A percentile compares a stretch with the other conserved stretches of the same genome.
phyloP scores from a whole-genome alignment of 2,113 vertebrate species.

The Ochotona princeps region DNA sequence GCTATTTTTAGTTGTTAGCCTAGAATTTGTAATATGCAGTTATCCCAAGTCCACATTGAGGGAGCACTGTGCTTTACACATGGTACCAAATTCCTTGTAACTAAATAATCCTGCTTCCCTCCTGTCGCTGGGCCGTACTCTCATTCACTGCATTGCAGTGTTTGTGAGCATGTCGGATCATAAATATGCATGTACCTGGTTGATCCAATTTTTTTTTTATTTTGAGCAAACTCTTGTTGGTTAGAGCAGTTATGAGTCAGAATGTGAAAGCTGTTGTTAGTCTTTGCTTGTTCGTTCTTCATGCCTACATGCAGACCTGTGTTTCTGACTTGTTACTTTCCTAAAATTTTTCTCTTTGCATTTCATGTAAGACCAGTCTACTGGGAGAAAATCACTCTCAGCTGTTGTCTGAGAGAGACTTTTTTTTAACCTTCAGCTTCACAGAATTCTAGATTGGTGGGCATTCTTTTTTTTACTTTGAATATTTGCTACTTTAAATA shows the following conservation, averaged over 20 bases:
- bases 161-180: not conserved
- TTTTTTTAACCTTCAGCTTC: not conserved
- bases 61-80: not conserved
- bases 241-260: not conserved
- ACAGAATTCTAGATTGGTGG: not conserved
- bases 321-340: not conserved
- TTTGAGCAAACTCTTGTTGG: not conserved
- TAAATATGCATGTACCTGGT: not conserved
- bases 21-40: not conserved
- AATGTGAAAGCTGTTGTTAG: not conserved
- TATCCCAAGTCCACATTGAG: not conserved
- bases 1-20: not conserved
- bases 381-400: not conserved
- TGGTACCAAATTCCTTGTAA: not conserved
- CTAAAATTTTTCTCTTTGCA: not conserved
- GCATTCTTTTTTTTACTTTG: not conserved
- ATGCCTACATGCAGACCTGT: not conserved
- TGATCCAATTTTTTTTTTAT: not conserved
- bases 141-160: not conserved
- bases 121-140: not conserved
- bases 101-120: not conserved
- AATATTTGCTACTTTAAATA: not conserved
- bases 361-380: not conserved
- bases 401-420: not conserved
- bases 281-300: not conserved